A percentile compares a stretch with the other conserved stretches of the same genome.
Evolutionary conservation across 37 sponge, comb jelly and placozoan species (phyloP).

Genomic region (Diacarnus erythraeanus): DNA sequence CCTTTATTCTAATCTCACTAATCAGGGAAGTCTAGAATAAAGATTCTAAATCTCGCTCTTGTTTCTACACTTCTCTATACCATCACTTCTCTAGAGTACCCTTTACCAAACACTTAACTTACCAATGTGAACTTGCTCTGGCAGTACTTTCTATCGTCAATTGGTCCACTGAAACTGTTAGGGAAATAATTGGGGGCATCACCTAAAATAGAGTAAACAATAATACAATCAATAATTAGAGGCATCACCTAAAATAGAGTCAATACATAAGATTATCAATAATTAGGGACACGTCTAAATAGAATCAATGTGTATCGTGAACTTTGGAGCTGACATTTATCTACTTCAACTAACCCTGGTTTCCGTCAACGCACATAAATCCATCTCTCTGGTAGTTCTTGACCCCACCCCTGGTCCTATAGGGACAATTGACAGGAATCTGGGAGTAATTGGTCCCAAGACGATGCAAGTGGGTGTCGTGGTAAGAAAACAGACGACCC

Average conservation of each 20-base stretch:
- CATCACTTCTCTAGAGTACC: too few relatives aligned
- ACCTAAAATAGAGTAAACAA: slow-evolving; percentile 26
- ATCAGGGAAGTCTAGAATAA: too few relatives aligned
- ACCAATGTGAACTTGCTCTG: not conserved
- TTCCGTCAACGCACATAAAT: slow-evolving; percentile 62
- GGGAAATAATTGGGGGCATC: slow-evolving; percentile 92
- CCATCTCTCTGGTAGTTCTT: slow-evolving; percentile 89
- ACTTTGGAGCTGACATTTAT: too few relatives aligned
- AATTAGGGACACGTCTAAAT: too few relatives aligned
- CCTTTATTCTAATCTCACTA: too few relatives aligned
- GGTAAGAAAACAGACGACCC: slow-evolving; percentile 90
- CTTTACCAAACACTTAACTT: too few relatives aligned
- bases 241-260: not conserved
- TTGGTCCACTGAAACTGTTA: slow-evolving; percentile 86
- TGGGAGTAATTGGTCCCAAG: slow-evolving; percentile 86
- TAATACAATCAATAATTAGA: not conserved
- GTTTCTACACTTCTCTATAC: too few relatives aligned
- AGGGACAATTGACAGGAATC: slow-evolving; percentile 85
- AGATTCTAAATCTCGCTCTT: too few relatives aligned
- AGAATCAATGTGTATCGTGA: too few relatives aligned
- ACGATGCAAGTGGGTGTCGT: slow-evolving; percentile 88
- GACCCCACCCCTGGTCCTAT: slow-evolving; percentile 12
- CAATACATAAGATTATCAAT: not conserved
- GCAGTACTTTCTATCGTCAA: slow-evolving; percentile 30
- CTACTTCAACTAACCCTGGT: slow-evolving; percentile 60